A percentile compares a stretch with the other conserved stretches of the same genome.
Evolutionary conservation across 2,888 invertebrate genomes (phyloP).

Genomic region (Eupithecia pulchellata): DNA sequence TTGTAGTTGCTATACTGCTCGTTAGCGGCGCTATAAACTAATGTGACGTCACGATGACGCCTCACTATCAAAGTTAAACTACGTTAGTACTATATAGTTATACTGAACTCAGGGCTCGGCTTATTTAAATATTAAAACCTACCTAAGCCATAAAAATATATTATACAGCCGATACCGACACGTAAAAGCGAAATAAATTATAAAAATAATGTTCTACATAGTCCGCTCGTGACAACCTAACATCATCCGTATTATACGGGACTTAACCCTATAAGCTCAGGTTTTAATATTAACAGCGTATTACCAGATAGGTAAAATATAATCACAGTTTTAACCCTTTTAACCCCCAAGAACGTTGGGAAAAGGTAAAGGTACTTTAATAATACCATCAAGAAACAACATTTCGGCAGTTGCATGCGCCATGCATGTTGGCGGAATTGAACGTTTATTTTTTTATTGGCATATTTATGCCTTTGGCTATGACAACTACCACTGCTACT

Average conservation of each 20-base stretch:
- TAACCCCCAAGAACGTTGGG: not conserved
- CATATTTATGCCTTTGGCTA: too few species aligned
- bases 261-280: slow-evolving; percentile 19
- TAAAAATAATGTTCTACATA: slow-evolving; percentile 15
- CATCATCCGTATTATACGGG: slow-evolving; percentile 18
- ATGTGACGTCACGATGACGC: too few species aligned
- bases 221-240: slow-evolving; percentile 20
- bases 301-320: slow-evolving; percentile 3
- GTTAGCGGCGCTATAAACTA: too few species aligned
- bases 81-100: too few species aligned
- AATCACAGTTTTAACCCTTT: not conserved
- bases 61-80: too few species aligned
- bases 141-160: not conserved
- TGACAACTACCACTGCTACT: too few species aligned
- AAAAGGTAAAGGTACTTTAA: not conserved
- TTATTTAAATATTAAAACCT: not conserved
- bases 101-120: too few species aligned
- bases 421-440: too few species aligned
- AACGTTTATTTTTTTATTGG: too few species aligned
- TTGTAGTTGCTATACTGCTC: too few species aligned
- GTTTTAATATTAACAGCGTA: slow-evolving; percentile 17
- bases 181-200: slow-evolving; percentile 18
- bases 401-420: too few species aligned
- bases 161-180: not conserved
- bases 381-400: too few species aligned